phyloP scores from a whole-genome alignment of 2,113 vertebrate species.

The Blennius ocellaris region DNA sequence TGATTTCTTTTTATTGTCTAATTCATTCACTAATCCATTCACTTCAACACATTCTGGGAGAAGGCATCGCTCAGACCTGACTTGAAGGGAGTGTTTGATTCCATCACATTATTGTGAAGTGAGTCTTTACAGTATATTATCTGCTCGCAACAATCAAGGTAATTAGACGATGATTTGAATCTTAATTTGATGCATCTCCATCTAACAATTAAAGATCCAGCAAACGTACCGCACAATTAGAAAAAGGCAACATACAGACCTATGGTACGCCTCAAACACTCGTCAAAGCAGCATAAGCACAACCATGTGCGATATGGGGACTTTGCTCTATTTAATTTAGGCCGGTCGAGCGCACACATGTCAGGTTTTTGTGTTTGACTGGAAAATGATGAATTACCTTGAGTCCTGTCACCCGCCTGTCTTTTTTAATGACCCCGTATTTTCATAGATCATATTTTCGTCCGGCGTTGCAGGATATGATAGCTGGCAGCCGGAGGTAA shows the following conservation, averaged over 20 bases:
- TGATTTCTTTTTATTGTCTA: too few species aligned
- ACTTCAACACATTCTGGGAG: too few species aligned
- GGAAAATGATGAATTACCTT: conserved; percentile 71
- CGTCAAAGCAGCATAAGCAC: conserved; percentile 51
- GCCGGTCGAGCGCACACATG: conserved; percentile 43
- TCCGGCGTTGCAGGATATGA: conserved; percentile 62
- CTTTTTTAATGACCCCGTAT: conserved; percentile 66
- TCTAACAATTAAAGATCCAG: conserved; percentile 23
- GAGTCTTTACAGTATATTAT: conserved; percentile 3
- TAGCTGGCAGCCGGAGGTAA: conserved; percentile 67
- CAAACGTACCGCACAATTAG: conserved; percentile 45
- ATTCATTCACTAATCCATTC: too few species aligned
- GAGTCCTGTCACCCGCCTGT: conserved; percentile 56
- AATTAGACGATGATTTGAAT: conserved; percentile 25
- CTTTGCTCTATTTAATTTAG: conserved; percentile 59
- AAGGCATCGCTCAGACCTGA: too few species aligned
- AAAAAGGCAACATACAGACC: conserved; percentile 61
- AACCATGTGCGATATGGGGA: conserved; percentile 66
- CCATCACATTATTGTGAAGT: neutral
- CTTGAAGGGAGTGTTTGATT: too few species aligned
- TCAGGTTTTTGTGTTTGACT: conserved; percentile 66
- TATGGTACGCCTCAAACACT: conserved; percentile 49
- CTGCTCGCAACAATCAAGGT: conserved; percentile 25
- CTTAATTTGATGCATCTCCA: conserved; percentile 20
- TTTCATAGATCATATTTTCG: conserved; percentile 67